Base-by-base conservation (phyloP, 2,797 vertebrate species). In the Pempheris klunzingeri region DNA sequence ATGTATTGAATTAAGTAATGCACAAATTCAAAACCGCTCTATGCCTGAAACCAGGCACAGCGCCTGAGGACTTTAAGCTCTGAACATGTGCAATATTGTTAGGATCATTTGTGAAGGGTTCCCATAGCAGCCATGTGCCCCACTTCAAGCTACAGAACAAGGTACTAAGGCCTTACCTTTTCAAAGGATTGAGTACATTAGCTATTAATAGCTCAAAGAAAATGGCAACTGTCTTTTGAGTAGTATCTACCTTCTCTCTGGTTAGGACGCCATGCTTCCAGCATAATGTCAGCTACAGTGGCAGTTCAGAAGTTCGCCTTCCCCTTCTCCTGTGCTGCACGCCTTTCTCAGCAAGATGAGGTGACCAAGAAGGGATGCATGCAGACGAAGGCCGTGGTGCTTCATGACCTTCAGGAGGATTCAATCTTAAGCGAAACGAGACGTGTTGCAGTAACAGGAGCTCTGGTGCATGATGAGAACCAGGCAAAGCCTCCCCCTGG, bases 221-320 rank as follows among this genome's bases (percentile, higher is more conserved):
- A 86, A 58, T 44, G 38, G 5, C 46, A 30, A 11, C 20, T 78
- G 46, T 83, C 41, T 78, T 80, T 72, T 62, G 22, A 69, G 58
- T 17, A 30, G 44, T 20, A 11, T 63, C 52, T 47, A 20, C 43
- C 32, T 41, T 87, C 36, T 85, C 70, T 84, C 73, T 59, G 20
- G 14, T 32, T 66, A 93, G 92, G 87, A 62, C 57, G 55, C 71
- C 68, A 92, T 92, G 91, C 71, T 77, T 65, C 75, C 78, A 76
- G 88, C 80, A 88, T 89, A 80, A 94, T 93, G 93, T 92, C 87
- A 11, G 88, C 92, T 20, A 81, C 91, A 74, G 87, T 93, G 39
- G 89, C 88, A 26, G 82, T 90, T 34, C 89, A 94, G 82, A 95
- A 93, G 87, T 93, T 94, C 71, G 92, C 93, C 77, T 91, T 94